These are phyloP conservation scores for Apis cerana DNA, from an alignment of 1,140 invertebrate species.

Conservation along the genomic window DNA sequence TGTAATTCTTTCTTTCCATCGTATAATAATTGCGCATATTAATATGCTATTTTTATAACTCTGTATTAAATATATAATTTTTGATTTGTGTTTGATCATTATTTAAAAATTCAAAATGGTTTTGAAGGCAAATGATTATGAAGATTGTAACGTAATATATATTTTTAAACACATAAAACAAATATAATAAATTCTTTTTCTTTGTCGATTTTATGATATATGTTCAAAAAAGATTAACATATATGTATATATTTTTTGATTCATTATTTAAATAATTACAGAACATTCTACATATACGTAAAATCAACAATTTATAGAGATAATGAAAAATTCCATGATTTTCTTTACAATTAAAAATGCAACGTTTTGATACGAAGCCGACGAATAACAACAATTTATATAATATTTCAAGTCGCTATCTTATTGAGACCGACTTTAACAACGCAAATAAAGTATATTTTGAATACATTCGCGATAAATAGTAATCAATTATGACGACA, in stretches of 20 bases:
- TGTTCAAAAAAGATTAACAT: neutral
- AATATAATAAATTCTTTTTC: neutral
- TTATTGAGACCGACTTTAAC: neutral
- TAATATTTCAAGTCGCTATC: neutral
- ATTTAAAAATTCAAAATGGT: neutral
- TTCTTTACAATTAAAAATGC: neutral
- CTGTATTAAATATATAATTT: neutral
- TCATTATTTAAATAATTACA: neutral
- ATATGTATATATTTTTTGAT: slow-evolving; percentile 12
- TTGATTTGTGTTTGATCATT: slow-evolving; percentile 12
- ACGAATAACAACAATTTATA: neutral
- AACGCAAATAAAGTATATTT: neutral
- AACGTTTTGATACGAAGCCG: neutral
- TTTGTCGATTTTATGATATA: neutral
- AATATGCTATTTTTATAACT: neutral
- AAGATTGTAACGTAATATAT: neutral
- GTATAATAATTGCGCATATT: neutral
- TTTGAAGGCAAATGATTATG: neutral
- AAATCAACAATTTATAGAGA: neutral
- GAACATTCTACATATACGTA: neutral
- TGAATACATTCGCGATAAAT: neutral
- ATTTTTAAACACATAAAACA: neutral
- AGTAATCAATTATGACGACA: slow-evolving; percentile 12
- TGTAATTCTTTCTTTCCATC: neutral
- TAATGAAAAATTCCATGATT: neutral